These are phyloP conservation scores for Chalcosyrphus nemorum DNA, from an alignment of 2,888 invertebrate genomes.

Conservation along the genomic window DNA sequence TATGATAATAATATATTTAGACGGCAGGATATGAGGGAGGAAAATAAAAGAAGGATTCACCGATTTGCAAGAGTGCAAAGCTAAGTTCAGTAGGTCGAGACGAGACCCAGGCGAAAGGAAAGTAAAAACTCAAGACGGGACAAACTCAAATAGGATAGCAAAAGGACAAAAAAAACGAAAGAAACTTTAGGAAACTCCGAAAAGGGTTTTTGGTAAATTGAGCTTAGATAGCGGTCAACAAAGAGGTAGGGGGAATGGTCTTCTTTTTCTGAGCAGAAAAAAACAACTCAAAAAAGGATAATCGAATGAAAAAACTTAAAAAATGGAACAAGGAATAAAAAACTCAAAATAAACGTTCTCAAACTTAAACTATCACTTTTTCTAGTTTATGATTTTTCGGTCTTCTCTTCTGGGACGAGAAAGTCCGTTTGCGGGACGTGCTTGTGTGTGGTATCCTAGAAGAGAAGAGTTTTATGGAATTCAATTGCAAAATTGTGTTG, in stretches of 20 bases:
- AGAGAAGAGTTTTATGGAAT: slow-evolving; percentile 40
- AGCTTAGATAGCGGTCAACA: slow-evolving; percentile 5
- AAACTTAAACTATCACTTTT: slow-evolving; percentile 45
- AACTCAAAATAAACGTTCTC: slow-evolving; percentile 1
- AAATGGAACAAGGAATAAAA: slow-evolving; percentile 41
- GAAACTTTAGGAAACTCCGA: background rate
- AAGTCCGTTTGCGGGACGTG: slow-evolving; percentile 53
- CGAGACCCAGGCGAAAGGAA: background rate
- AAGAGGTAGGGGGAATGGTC: background rate
- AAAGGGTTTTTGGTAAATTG: background rate
- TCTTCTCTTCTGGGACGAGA: slow-evolving; percentile 55
- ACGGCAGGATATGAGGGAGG: background rate
- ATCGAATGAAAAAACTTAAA: slow-evolving; percentile 8
- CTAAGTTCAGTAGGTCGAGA: slow-evolving; percentile 64
- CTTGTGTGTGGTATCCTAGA: slow-evolving; percentile 37
- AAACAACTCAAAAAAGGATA: slow-evolving; percentile 11
- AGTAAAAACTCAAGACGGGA: background rate
- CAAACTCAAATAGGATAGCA: slow-evolving; percentile 4
- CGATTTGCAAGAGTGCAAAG: slow-evolving; percentile 28
- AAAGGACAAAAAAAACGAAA: slow-evolving; percentile 13
- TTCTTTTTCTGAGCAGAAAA: slow-evolving; percentile 13
- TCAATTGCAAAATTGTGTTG: background rate
- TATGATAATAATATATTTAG: background rate
- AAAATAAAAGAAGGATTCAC: slow-evolving; percentile 11
- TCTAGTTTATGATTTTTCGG: slow-evolving; percentile 31